Conservation (phyloP, 2,888 invertebrate species). For the Andricus quercusramuli region DNA sequence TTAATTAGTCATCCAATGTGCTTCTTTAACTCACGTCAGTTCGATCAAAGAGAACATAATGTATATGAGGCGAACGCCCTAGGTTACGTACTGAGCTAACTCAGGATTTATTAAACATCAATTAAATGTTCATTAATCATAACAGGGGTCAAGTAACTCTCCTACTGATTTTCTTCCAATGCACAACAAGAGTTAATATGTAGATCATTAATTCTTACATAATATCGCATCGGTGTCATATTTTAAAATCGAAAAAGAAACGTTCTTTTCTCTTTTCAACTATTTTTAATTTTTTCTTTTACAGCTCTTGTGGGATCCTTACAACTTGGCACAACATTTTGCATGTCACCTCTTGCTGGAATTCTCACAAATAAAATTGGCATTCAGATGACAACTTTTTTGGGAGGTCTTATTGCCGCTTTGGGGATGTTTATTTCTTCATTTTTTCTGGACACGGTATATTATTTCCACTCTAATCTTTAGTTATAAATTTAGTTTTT, state of each 20-base stretch:
- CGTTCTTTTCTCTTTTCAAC: too few species aligned
- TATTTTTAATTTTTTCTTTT: slow-evolving; percentile 75
- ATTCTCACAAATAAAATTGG: slow-evolving; percentile 92
- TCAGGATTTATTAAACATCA: slow-evolving; percentile 62
- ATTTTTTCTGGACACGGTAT: slow-evolving; percentile 82
- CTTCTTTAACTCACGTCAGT: slow-evolving; percentile 40
- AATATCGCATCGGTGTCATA: not conserved
- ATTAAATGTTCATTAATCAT: slow-evolving; percentile 67
- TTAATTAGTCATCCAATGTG: slow-evolving; percentile 43
- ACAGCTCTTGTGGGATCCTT: slow-evolving; percentile 94
- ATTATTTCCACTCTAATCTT: not conserved
- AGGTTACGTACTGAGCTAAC: slow-evolving; percentile 48
- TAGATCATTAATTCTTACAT: slow-evolving; percentile 1
- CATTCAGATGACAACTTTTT: slow-evolving; percentile 89
- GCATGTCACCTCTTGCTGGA: slow-evolving; percentile 92
- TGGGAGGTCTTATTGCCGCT: slow-evolving; percentile 90
- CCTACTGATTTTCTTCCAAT: slow-evolving; percentile 20
- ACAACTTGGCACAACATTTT: slow-evolving; percentile 93
- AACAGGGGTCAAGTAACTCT: slow-evolving; percentile 61
- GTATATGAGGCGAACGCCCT: slow-evolving; percentile 60
- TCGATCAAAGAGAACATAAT: slow-evolving; percentile 56
- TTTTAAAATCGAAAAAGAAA: not conserved
- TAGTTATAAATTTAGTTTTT: not conserved
- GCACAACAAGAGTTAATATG: slow-evolving; percentile 9
- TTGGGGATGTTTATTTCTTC: slow-evolving; percentile 90